Percentiles rank a stretch among this genome's conserved stretches.
Evolutionary conservation across 2,113 vertebrate genomes (phyloP).

Genomic region (Chloropsis cyanopogon): DNA sequence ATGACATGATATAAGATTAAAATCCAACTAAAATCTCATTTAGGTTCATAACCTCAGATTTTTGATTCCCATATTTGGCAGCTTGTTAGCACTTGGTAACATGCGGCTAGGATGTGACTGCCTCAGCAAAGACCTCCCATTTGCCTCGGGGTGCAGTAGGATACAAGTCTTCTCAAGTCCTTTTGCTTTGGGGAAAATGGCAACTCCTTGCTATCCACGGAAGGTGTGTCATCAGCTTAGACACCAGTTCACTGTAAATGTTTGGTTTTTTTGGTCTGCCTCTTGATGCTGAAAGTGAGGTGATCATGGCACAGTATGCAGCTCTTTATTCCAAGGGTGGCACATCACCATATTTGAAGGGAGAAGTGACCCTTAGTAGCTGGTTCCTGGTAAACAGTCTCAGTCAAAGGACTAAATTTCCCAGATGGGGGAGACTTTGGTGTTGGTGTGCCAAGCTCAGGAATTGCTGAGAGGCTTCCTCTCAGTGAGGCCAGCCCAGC

Average conservation of each 20-base stretch:
- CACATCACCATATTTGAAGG: neutral
- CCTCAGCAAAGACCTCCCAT: neutral
- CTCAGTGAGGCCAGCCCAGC: neutral
- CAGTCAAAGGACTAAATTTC: neutral
- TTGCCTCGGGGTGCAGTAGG: neutral
- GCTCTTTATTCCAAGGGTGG: neutral
- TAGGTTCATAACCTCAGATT: neutral
- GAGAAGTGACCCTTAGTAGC: neutral
- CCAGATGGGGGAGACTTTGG: neutral
- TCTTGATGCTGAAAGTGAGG: neutral
- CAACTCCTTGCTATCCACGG: neutral
- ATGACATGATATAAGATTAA: neutral
- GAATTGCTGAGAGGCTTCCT: neutral
- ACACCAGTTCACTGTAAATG: neutral
- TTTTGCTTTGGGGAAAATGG: neutral
- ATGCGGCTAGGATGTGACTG: neutral
- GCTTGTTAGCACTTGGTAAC: neutral
- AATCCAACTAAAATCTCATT: neutral
- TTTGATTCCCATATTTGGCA: neutral
- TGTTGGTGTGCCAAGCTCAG: neutral
- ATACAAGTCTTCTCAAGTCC: constrained; percentile 8
- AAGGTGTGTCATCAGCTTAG: neutral
- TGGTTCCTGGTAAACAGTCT: neutral
- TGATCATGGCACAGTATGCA: neutral
- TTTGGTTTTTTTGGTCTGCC: neutral